These are phyloP conservation scores for Sarcophaga caerulescens DNA, from an alignment of 2,888 invertebrate species.

Conservation along the genomic window DNA sequence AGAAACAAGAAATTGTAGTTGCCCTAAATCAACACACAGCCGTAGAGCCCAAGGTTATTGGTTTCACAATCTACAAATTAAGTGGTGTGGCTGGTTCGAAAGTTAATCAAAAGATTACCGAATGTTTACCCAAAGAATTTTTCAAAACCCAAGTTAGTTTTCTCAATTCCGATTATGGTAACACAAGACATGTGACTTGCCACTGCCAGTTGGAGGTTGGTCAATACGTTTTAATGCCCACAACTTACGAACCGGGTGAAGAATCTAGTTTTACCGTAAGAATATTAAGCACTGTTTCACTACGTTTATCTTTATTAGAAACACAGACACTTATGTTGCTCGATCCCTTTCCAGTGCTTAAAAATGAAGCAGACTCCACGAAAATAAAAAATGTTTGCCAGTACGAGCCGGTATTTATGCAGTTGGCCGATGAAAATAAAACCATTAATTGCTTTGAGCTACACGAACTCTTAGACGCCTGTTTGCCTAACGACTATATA, in stretches of 20 bases:
- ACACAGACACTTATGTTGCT: conserved; percentile 81
- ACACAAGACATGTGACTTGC: conserved; percentile 92
- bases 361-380: conserved; percentile 82
- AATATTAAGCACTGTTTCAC: conserved; percentile 88
- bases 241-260: conserved; percentile 94
- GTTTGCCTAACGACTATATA: conserved; percentile 96
- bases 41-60: conserved; percentile 95
- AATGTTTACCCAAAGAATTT: conserved; percentile 89
- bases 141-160: conserved; percentile 93
- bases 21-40: conserved; percentile 94
- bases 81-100: conserved; percentile 72
- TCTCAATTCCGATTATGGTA: conserved; percentile 94
- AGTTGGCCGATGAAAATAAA: conserved; percentile 92
- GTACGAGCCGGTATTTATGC: conserved; percentile 94
- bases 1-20: conserved; percentile 91
- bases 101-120: conserved; percentile 84
- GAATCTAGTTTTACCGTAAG: conserved; percentile 94
- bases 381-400: conserved; percentile 83
- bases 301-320: conserved; percentile 89
- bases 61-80: conserved; percentile 90
- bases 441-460: conserved; percentile 95
- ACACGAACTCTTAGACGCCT: conserved; percentile 93
- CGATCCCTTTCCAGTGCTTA: conserved; percentile 80
- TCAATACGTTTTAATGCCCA: conserved; percentile 92
- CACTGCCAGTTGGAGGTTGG: conserved; percentile 91